Percentiles rank a stretch among this genome's conserved stretches.
phyloP scores from a whole-genome alignment of 2,113 vertebrate species.

The Zapus hudsonius region DNA sequence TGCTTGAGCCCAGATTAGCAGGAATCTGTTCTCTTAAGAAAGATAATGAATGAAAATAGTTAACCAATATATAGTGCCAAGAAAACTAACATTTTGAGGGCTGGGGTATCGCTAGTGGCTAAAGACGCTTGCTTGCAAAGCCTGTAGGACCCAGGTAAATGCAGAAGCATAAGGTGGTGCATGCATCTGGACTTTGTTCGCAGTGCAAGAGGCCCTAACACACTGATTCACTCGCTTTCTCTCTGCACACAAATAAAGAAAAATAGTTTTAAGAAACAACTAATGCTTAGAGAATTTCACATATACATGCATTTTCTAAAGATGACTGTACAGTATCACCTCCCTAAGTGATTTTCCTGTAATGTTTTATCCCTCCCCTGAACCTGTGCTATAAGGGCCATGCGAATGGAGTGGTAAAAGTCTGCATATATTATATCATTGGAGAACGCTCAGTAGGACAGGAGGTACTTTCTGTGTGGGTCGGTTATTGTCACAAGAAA shows the following conservation, averaged over 20 bases:
- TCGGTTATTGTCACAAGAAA: neutral
- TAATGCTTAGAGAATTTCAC: neutral
- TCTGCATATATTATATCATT: neutral
- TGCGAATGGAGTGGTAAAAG: neutral
- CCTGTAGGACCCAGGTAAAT: too few relatives aligned
- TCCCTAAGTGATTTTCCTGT: neutral
- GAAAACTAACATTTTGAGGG: neutral
- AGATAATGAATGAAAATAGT: neutral
- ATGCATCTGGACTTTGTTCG: too few relatives aligned
- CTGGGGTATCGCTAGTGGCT: too few relatives aligned
- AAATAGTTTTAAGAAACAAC: too few relatives aligned
- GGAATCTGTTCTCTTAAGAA: neutral
- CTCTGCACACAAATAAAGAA: too few relatives aligned
- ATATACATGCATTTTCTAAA: neutral
- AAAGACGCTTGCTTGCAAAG: too few relatives aligned
- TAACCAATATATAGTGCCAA: neutral
- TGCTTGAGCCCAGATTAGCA: too few relatives aligned
- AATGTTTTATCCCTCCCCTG: neutral
- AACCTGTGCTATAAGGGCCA: neutral
- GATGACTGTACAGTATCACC: neutral
- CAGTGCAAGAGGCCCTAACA: too few relatives aligned
- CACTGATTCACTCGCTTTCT: too few relatives aligned
- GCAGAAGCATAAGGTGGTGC: too few relatives aligned
- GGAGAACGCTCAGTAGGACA: neutral
- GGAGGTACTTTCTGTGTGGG: neutral